Percentiles rank a stretch among this genome's conserved stretches.
These are phyloP conservation scores for Lasioglossum zephyrum DNA, from an alignment of 2,888 invertebrate species.

Conservation along the genomic window DNA sequence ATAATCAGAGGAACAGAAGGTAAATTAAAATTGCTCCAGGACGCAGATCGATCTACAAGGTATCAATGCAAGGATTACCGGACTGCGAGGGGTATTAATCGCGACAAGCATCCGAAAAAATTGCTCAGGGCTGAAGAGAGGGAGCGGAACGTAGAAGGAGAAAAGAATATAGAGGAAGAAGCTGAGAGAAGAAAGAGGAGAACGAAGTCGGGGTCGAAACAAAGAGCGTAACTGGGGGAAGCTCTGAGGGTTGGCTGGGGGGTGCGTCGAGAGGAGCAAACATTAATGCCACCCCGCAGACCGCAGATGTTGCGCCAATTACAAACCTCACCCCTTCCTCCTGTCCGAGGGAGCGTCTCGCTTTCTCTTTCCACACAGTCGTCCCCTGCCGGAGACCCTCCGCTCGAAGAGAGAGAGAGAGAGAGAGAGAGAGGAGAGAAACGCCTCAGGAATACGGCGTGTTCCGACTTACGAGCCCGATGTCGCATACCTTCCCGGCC, in stretches of 20 bases:
- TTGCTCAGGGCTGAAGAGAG: neutral
- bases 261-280: slow-evolving; percentile 76
- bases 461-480: slow-evolving; percentile 70
- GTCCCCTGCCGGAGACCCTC: slow-evolving; percentile 17
- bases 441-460: slow-evolving; percentile 44
- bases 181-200: neutral
- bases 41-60: neutral
- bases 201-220: slow-evolving; percentile 5
- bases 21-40: neutral
- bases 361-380: slow-evolving; percentile 20
- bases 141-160: neutral
- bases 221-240: slow-evolving; percentile 30
- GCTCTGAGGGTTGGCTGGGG: neutral
- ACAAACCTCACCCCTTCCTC: slow-evolving; percentile 80
- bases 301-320: slow-evolving; percentile 84
- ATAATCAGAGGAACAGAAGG: neutral
- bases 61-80: neutral
- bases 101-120: neutral
- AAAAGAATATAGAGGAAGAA: neutral
- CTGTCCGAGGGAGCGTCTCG: slow-evolving; percentile 6
- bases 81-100: neutral
- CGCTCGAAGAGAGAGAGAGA: slow-evolving; percentile 43
- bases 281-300: slow-evolving; percentile 83
- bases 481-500: slow-evolving; percentile 51
- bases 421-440: slow-evolving; percentile 22